phyloP scores from a whole-genome alignment of 92 coral and sea anemone genomes.

The Plumapathes pennacea region DNA sequence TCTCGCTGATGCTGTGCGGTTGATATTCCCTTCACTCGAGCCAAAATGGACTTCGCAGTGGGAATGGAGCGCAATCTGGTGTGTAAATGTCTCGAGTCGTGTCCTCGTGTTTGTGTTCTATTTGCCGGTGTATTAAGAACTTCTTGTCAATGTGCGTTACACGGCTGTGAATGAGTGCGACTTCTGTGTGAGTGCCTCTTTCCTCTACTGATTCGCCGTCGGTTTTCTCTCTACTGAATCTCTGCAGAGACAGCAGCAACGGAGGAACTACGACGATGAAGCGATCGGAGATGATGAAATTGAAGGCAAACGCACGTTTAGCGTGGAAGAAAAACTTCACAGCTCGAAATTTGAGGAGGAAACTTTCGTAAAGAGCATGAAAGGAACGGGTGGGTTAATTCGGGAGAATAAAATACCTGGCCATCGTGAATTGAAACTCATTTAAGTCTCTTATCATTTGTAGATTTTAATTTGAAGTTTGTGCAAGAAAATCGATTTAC shows the following conservation, averaged over 20 bases:
- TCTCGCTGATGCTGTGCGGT: no score
- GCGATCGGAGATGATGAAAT: constrained; percentile 81
- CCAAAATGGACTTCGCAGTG: constrained; percentile 70
- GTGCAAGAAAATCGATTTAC: constrained; percentile 86
- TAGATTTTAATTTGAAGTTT: constrained; percentile 83
- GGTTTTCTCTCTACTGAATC: constrained; percentile 22
- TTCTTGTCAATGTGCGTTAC: constrained; percentile 25
- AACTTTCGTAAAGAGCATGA: constrained; percentile 68
- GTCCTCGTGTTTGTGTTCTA: constrained; percentile 3
- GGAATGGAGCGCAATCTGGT: constrained; percentile 83
- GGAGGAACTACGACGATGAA: constrained; percentile 92
- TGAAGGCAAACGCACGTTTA: constrained; percentile 97
- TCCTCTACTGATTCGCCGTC: constrained; percentile 9
- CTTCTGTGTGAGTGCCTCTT: constrained; percentile 9
- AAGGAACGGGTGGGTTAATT: constrained; percentile 90
- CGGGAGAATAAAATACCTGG: constrained; percentile 45
- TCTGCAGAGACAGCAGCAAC: constrained; percentile 84
- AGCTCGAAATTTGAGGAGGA: constrained; percentile 74
- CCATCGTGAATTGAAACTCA: constrained; percentile 29
- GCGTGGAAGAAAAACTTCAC: constrained; percentile 87
- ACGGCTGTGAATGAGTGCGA: constrained; percentile 16
- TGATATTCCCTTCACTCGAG: no score
- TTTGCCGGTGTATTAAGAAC: constrained; percentile 32
- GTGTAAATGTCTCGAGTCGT: constrained; percentile 64
- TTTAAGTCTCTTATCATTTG: constrained; percentile 36